Percentiles rank a stretch among this genome's conserved stretches.
Conservation (phyloP, 2,113 vertebrate species). For the Menidia beryllina region DNA sequence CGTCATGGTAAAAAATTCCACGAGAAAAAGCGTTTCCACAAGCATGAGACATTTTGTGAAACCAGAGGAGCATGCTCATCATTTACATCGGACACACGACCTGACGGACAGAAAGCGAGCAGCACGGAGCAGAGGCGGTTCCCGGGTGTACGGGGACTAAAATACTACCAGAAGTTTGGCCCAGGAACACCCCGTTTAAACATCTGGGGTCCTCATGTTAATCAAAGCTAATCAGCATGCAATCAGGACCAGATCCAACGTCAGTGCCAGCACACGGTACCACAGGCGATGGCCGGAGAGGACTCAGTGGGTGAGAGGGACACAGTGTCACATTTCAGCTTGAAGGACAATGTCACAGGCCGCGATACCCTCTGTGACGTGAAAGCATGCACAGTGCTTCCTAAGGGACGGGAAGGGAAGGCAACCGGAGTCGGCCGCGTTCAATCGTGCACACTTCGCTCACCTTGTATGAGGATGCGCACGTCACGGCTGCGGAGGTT, state of each 20-base stretch:
- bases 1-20: slow-evolving; percentile 62
- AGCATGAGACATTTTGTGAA: slow-evolving; percentile 47
- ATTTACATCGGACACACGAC: slow-evolving; percentile 42
- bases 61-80: slow-evolving; percentile 60
- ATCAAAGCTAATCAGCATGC: slow-evolving; percentile 61
- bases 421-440: slow-evolving; percentile 66
- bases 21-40: slow-evolving; percentile 55
- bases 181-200: slow-evolving; percentile 44
- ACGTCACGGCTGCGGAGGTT: slow-evolving; percentile 93
- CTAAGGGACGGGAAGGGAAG: slow-evolving; percentile 54
- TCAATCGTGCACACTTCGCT: slow-evolving; percentile 62
- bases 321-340: slow-evolving; percentile 72
- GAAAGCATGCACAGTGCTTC: slow-evolving; percentile 48
- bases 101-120: slow-evolving; percentile 34
- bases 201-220: slow-evolving; percentile 69
- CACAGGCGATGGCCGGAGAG: slow-evolving; percentile 16
- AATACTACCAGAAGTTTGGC: slow-evolving; percentile 59
- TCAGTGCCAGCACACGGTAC: slow-evolving; percentile 33
- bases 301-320: slow-evolving; percentile 47
- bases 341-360: slow-evolving; percentile 69
- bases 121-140: slow-evolving; percentile 46
- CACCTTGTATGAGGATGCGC: slow-evolving; percentile 92
- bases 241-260: slow-evolving; percentile 45
- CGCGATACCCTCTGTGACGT: slow-evolving; percentile 58
- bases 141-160: slow-evolving; percentile 30